phyloP scores from a whole-genome alignment of 2,113 vertebrate genomes.

The Macrotis lagotis region DNA sequence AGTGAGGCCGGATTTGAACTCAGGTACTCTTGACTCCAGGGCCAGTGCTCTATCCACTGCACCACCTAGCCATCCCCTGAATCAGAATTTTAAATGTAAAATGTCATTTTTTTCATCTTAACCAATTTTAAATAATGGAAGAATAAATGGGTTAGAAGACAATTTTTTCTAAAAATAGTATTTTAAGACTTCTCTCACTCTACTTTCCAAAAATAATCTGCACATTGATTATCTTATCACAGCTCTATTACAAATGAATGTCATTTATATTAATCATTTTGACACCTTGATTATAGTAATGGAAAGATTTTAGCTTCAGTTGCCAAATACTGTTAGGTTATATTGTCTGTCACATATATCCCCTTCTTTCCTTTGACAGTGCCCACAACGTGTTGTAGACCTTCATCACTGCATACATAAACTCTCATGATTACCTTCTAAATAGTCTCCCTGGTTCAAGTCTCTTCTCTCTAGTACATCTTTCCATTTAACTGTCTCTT shows the following conservation, averaged over 20 bases:
- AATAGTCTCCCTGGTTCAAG: neutral
- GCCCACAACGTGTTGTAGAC: neutral
- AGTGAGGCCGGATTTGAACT: too few species aligned
- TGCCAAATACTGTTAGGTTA: neutral
- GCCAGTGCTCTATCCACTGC: too few species aligned
- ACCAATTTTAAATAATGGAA: constrained; percentile 44
- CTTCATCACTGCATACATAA: neutral
- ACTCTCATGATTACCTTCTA: neutral
- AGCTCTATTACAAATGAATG: neutral
- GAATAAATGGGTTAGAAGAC: constrained; percentile 20
- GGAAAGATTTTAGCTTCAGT: constrained; percentile 32
- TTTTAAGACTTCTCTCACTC: constrained; percentile 29
- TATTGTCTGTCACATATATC: neutral
- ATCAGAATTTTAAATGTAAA: constrained; percentile 38
- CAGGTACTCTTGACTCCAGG: too few species aligned
- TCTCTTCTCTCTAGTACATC: neutral
- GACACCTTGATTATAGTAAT: constrained; percentile 26
- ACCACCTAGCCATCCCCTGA: too few species aligned
- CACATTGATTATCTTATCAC: constrained; percentile 1
- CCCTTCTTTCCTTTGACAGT: neutral
- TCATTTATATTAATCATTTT: constrained; percentile 22
- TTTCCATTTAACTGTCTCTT: neutral
- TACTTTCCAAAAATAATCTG: constrained; percentile 17
- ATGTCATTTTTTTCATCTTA: constrained; percentile 30
- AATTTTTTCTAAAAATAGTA: neutral